Conservation (phyloP, 2,888 invertebrate species). For the Macrostomum cliftonense region DNA sequence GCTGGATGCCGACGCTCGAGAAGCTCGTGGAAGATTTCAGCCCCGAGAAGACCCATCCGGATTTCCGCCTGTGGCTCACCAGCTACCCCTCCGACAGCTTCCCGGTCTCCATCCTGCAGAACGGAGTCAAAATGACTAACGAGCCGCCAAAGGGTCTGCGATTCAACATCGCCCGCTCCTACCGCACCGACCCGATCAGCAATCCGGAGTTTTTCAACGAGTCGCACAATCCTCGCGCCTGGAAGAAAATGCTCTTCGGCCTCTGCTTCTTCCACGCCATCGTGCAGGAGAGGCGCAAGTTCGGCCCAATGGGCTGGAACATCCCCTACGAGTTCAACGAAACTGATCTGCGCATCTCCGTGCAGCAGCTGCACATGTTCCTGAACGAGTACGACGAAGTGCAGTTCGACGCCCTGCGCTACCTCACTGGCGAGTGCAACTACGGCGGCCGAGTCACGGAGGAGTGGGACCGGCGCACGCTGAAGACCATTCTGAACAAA, state of each 20-base stretch:
- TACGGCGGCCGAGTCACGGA: slow-evolving; percentile 42
- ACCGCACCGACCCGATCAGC: slow-evolving; percentile 37
- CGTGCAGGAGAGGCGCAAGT: slow-evolving; percentile 40
- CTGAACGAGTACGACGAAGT: slow-evolving; percentile 40
- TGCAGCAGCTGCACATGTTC: slow-evolving; percentile 39
- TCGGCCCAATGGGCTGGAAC: slow-evolving; percentile 42
- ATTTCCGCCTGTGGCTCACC: slow-evolving; percentile 40
- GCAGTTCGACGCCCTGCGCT: slow-evolving; percentile 38
- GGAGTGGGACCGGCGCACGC: slow-evolving; percentile 39
- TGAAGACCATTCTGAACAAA: slow-evolving; percentile 37
- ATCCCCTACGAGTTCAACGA: slow-evolving; percentile 42
- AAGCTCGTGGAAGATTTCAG: slow-evolving; percentile 37
- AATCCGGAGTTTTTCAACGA: slow-evolving; percentile 27
- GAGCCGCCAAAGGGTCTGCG: slow-evolving; percentile 37
- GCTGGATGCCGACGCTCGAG: slow-evolving; percentile 40
- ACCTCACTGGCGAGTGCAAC: slow-evolving; percentile 42
- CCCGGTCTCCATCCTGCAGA: slow-evolving; percentile 36
- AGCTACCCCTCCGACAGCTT: slow-evolving; percentile 33
- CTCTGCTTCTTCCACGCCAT: slow-evolving; percentile 42
- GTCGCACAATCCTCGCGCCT: slow-evolving; percentile 16
- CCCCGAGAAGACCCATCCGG: slow-evolving; percentile 36
- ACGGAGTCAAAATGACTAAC: slow-evolving; percentile 37
- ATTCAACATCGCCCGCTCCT: slow-evolving; percentile 37
- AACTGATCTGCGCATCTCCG: slow-evolving; percentile 40
- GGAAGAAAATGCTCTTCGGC: slow-evolving; percentile 39